These are phyloP conservation scores for Mionectes macconnelli DNA, from an alignment of 2,113 vertebrate species.

Conservation along the genomic window DNA sequence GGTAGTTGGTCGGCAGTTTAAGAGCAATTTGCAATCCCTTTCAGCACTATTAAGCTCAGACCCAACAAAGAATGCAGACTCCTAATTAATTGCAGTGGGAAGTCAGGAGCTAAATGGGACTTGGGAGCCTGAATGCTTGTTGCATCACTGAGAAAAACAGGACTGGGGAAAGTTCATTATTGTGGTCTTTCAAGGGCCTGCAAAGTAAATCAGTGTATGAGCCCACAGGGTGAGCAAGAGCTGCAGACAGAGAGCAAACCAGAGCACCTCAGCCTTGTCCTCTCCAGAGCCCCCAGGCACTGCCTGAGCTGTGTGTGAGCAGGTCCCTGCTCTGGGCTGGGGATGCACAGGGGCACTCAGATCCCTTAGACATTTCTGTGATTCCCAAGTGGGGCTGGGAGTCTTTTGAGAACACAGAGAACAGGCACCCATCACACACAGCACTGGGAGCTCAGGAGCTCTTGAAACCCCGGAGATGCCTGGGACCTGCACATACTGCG, in stretches of 20 bases:
- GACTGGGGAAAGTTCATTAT: not conserved
- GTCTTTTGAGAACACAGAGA: not conserved
- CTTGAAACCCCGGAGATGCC: not conserved
- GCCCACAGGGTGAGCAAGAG: not conserved
- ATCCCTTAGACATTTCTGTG: not conserved
- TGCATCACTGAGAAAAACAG: not conserved
- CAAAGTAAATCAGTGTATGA: slow-evolving; percentile 6
- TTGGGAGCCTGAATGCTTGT: not conserved
- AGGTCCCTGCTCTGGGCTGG: not conserved
- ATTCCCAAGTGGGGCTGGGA: not conserved
- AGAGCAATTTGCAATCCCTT: not conserved
- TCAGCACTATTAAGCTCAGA: slow-evolving; percentile 20
- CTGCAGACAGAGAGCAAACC: not conserved
- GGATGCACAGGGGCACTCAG: not conserved
- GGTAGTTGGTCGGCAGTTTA: slow-evolving; percentile 34
- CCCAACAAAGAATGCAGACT: not conserved
- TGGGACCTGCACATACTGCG: not conserved
- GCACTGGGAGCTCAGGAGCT: not conserved
- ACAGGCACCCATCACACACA: not conserved
- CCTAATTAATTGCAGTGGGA: slow-evolving; percentile 30
- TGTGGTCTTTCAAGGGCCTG: slow-evolving; percentile 8
- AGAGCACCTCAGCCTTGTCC: not conserved
- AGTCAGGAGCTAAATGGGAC: not conserved
- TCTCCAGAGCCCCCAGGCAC: not conserved
- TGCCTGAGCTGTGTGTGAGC: not conserved